A percentile compares a stretch with the other conserved stretches of the same genome.
These are phyloP conservation scores for Ochropleura leucogaster DNA, from an alignment of 2,888 invertebrate genomes.

Conservation along the genomic window DNA sequence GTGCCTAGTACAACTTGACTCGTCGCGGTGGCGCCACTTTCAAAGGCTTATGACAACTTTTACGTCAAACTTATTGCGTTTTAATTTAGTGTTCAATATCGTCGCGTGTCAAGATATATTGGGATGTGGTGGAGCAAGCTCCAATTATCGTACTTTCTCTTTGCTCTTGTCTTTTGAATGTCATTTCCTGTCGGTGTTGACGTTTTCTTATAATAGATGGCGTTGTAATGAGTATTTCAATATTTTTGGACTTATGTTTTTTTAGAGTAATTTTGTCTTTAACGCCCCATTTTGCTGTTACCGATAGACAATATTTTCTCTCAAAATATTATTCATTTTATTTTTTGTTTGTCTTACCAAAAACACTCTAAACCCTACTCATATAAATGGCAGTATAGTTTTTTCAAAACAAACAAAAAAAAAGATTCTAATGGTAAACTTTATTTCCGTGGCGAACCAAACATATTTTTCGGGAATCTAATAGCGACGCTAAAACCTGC, in stretches of 20 bases:
- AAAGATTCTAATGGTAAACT: background rate
- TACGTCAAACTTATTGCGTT: conserved; percentile 4
- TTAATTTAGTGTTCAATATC: conserved; percentile 6
- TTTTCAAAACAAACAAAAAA: conserved; percentile 12
- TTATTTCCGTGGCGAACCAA: background rate
- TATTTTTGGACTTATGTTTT: background rate
- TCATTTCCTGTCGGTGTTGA: conserved; percentile 53
- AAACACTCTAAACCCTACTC: conserved; percentile 15
- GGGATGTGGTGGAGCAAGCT: conserved; percentile 35
- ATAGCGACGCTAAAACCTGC: conserved; percentile 38
- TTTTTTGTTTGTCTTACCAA: background rate
- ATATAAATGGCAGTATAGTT: background rate
- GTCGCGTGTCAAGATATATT: conserved; percentile 12
- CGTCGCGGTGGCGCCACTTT: background rate
- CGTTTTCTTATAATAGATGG: conserved; percentile 48
- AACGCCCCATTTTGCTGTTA: background rate
- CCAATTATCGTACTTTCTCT: conserved; percentile 67
- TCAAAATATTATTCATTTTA: too few species aligned
- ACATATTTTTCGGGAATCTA: conserved; percentile 48
- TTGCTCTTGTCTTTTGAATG: conserved; percentile 50
- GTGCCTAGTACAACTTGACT: conserved; percentile 22
- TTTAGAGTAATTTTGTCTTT: too few species aligned
- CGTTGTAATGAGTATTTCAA: background rate
- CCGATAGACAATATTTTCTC: background rate
- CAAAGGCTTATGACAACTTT: background rate